Percentiles rank a stretch among this genome's conserved stretches.
phyloP scores from a whole-genome alignment of 2,113 vertebrate genomes.

The Megalops atlanticus region DNA sequence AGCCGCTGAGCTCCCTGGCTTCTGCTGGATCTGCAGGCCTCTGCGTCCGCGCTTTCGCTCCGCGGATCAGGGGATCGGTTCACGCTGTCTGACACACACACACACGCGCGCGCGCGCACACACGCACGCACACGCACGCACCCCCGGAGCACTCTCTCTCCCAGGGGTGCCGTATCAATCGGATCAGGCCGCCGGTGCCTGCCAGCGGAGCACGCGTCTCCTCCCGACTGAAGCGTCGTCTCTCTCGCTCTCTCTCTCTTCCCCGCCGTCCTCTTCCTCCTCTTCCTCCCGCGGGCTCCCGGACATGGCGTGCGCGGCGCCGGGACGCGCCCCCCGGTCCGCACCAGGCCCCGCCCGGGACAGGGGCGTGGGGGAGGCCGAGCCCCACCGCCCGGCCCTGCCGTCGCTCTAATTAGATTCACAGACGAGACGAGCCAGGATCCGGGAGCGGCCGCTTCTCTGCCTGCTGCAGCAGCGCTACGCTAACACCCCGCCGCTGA shows the following conservation, averaged over 20 bases:
- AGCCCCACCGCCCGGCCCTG: constrained; percentile 30
- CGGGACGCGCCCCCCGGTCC: not conserved
- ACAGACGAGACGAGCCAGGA: constrained; percentile 39
- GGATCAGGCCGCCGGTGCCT: constrained; percentile 55
- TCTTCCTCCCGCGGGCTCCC: constrained; percentile 16
- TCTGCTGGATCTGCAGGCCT: constrained; percentile 54
- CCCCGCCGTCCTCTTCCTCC: constrained; percentile 30
- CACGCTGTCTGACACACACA: constrained; percentile 29
- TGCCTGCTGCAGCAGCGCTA: not conserved
- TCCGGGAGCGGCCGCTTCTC: constrained; percentile 14
- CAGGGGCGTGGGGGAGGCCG: too few relatives aligned
- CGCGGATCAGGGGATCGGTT: not conserved
- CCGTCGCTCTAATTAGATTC: constrained; percentile 58
- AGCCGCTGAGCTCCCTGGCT: constrained; percentile 60
- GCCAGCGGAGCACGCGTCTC: constrained; percentile 40
- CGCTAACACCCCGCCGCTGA: not conserved
- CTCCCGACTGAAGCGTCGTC: constrained; percentile 41
- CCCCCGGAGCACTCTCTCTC: constrained; percentile 37
- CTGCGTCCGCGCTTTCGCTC: constrained; percentile 21
- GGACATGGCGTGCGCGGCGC: constrained; percentile 19
- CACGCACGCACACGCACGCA: constrained; percentile 26
- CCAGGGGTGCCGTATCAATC: constrained; percentile 47
- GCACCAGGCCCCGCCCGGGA: too few relatives aligned
- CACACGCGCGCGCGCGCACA: constrained; percentile 16
- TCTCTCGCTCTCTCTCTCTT: constrained; percentile 30